Evolutionary conservation across 23 tunicate species (phyloP).

Genomic region (Styela plicata): DNA sequence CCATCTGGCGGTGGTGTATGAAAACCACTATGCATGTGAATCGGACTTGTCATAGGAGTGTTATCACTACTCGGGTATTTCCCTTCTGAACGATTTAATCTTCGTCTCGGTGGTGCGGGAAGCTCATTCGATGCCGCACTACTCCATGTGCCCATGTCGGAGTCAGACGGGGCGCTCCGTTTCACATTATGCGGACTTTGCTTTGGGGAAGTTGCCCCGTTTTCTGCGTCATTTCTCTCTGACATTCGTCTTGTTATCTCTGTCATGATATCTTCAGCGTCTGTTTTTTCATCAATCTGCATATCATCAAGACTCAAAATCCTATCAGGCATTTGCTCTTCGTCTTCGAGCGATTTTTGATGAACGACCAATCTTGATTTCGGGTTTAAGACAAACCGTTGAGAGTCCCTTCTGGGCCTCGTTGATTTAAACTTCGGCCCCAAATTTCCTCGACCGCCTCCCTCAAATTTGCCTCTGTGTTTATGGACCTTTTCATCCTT

Average conservation of each 20-base stretch:
- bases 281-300: slow-evolving; percentile 12
- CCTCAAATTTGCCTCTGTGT: background rate
- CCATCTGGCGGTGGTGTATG: background rate
- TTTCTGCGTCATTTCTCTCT: background rate
- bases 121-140: slow-evolving; percentile 12
- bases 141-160: slow-evolving; percentile 16
- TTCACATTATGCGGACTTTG: background rate
- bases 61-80: background rate
- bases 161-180: background rate
- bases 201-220: background rate
- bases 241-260: slow-evolving; percentile 19
- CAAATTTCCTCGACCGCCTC: background rate
- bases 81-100: slow-evolving; percentile 6
- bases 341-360: background rate
- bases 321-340: background rate
- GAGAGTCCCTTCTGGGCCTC: background rate
- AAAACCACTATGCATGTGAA: background rate
- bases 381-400: background rate
- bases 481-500: background rate
- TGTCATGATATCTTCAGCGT: slow-evolving; percentile 18
- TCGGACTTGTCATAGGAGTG: background rate
- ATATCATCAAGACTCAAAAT: slow-evolving; percentile 10
- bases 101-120: background rate
- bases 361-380: background rate
- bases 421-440: slow-evolving; percentile 1